A percentile compares a stretch with the other conserved stretches of the same genome.
Evolutionary conservation across 2,113 vertebrate genomes (phyloP).

Genomic region (Alaudala cheleensis): DNA sequence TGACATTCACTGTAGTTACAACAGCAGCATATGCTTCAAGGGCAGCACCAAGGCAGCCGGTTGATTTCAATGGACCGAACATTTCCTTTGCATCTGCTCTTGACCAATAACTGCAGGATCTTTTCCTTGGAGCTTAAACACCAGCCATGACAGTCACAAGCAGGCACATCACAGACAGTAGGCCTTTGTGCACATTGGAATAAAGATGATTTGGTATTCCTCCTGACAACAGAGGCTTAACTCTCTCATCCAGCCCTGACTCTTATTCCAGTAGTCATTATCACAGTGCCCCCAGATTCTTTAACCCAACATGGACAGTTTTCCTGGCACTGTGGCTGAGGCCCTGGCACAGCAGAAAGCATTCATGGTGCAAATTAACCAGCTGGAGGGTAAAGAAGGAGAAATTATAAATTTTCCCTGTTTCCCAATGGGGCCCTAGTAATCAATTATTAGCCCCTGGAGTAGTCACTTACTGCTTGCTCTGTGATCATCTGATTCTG

Average conservation of each 20-base stretch:
- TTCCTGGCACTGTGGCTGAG: neutral
- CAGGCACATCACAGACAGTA: neutral
- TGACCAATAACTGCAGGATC: neutral
- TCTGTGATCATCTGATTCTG: conserved; percentile 44
- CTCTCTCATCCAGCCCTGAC: neutral
- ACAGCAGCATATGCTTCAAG: neutral
- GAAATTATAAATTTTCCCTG: neutral
- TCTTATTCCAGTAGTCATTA: neutral
- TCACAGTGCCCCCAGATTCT: neutral
- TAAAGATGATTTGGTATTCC: neutral
- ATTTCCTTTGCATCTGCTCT: neutral
- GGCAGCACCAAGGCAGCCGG: neutral
- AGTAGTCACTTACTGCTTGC: neutral
- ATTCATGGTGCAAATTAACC: neutral
- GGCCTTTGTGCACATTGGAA: neutral
- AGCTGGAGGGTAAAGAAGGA: neutral
- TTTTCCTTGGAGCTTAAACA: neutral
- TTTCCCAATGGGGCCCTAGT: neutral
- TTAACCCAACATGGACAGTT: neutral
- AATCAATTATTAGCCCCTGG: conserved; percentile 15
- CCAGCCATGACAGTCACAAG: neutral
- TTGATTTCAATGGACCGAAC: neutral
- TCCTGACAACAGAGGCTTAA: neutral
- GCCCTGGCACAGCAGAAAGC: neutral
- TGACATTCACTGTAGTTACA: neutral